These are phyloP conservation scores for Microdon myrmicae DNA, from an alignment of 2,888 invertebrate genomes.

Conservation along the genomic window DNA sequence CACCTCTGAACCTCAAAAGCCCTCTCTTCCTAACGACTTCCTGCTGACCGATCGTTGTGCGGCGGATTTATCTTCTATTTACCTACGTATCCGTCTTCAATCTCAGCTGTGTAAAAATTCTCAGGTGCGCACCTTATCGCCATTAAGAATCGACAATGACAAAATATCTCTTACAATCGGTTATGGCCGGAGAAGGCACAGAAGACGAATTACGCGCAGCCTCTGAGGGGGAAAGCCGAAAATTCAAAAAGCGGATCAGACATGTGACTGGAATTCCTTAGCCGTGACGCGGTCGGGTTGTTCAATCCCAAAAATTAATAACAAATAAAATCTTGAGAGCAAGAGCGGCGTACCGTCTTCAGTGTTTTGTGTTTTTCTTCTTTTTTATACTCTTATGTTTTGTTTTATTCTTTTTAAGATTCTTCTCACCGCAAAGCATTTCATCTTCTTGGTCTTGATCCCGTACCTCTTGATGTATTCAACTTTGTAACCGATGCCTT, in stretches of 20 bases:
- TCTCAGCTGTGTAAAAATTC: slow-evolving; percentile 41
- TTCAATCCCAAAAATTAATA: slow-evolving; percentile 42
- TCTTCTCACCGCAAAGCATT: slow-evolving; percentile 25
- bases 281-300: slow-evolving; percentile 12
- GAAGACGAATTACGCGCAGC: too few species aligned
- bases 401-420: too few species aligned
- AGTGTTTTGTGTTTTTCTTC: too few species aligned
- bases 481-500: slow-evolving; percentile 50
- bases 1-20: too few species aligned
- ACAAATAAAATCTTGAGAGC: slow-evolving; percentile 15
- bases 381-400: too few species aligned
- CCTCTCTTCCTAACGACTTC: too few species aligned
- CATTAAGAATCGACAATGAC: slow-evolving; percentile 3
- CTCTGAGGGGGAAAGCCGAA: too few species aligned
- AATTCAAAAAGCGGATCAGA: slow-evolving; percentile 50
- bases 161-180: slow-evolving; percentile 24
- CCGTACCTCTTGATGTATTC: slow-evolving; percentile 24
- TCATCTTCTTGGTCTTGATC: slow-evolving; percentile 15
- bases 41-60: too few species aligned
- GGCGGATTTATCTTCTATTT: too few species aligned
- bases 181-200: slow-evolving; percentile 42
- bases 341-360: too few species aligned
- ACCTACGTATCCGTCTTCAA: slow-evolving; percentile 21
- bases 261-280: slow-evolving; percentile 47
- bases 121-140: slow-evolving; percentile 41